Base-by-base conservation (phyloP, 2,888 invertebrate genomes). In the Sicus ferrugineus region DNA sequence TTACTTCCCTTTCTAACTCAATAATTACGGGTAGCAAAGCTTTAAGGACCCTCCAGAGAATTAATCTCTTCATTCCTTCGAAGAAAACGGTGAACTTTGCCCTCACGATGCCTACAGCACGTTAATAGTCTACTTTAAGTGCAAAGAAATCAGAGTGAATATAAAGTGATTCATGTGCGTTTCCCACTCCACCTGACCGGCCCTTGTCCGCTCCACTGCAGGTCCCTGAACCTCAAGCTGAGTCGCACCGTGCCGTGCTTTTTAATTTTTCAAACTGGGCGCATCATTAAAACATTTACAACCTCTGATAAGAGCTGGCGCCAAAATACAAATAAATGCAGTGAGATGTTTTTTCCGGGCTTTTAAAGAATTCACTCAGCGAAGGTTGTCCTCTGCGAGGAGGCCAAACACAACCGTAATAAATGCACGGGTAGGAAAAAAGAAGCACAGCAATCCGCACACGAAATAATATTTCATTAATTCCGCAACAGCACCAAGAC, bases 281-380 rank as follows among this genome's bases (percentile, higher is more conserved):
- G n/a, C 71, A 71, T 71, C 73, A 73, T 73, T 73, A 73, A 73
- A 73, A 73, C 71, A 71, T 71, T 73, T 69, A 71, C 71, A 71
- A 69, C 58, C 69, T 62, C 16, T 71, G 73, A 73, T 73, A 73
- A 73, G 71, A 59, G 30, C 62, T 73, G 73, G 73, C 73, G 73
- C 73, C 73, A 73, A 71, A 73, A 69, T 71, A 71, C 61, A 67
- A 69, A 73, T 73, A 71, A 73, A 73, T 59, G 42, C 34, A 46
- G 26, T 38, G 61, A 42, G 38, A 1, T 3, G 31, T 23, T 30
- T 28, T 19, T n/a, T 48, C 11, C 63, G 30, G 48, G 31, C 48
- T 31, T 50, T 28, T 16, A n/a, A 48, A 16, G 64, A 64, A 64
- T 64, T 50, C 50, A 31, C 23, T 28, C n/a, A 9, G 21, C 21